Evolutionary conservation across 2,113 vertebrate species (phyloP).

Genomic region (Alligator mississippiensis): DNA sequence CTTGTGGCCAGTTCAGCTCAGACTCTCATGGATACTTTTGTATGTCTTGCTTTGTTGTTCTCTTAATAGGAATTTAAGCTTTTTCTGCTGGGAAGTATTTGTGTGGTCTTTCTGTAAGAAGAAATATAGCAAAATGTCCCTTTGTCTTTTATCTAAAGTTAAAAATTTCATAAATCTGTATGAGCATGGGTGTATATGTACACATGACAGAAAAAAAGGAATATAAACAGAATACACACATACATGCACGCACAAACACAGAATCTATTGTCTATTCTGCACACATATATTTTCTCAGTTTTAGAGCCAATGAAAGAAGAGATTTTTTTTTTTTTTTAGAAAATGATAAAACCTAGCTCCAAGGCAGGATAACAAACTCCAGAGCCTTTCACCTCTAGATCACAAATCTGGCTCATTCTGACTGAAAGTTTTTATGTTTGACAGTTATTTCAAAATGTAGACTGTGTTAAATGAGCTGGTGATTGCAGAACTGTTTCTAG

Average conservation of each 20-base stretch:
- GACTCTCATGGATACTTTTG: neutral
- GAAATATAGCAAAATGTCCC: neutral
- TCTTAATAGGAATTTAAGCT: neutral
- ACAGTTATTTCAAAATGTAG: neutral
- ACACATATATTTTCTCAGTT: neutral
- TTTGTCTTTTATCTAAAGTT: neutral
- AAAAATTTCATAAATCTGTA: neutral
- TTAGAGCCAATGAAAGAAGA: neutral
- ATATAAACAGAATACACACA: neutral
- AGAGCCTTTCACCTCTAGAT: neutral
- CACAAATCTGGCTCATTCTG: neutral
- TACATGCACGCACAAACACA: neutral
- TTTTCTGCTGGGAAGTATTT: neutral
- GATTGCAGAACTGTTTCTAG: neutral
- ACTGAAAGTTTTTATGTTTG: neutral
- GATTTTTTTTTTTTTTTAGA: neutral
- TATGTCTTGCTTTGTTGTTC: accelerated
- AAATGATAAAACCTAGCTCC: neutral
- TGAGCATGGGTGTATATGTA: no score
- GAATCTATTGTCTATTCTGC: neutral
- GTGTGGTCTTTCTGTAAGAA: neutral
- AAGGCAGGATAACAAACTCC: neutral
- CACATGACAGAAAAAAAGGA: neutral
- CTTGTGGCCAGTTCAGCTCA: neutral
- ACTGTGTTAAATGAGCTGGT: neutral